phyloP scores from a whole-genome alignment of 2,113 vertebrate species.

The Rhinogobius similis region DNA sequence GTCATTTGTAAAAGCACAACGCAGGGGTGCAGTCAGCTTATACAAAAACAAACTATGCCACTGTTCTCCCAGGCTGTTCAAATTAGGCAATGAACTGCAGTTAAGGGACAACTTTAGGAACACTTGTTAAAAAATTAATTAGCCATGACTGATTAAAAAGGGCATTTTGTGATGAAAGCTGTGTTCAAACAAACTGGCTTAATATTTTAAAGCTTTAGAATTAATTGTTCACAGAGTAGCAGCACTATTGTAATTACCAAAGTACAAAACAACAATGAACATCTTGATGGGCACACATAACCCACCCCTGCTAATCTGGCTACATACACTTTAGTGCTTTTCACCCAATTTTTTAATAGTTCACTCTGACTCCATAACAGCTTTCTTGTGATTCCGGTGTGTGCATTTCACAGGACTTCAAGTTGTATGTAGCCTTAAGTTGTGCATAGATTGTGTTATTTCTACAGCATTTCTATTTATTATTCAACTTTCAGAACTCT shows the following conservation, averaged over 20 bases:
- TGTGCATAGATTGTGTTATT: not conserved
- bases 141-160: conserved; percentile 58
- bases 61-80: conserved; percentile 27
- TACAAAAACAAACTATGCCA: conserved; percentile 32
- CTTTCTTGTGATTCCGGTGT: not conserved
- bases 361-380: not conserved
- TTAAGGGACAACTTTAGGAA: conserved; percentile 40
- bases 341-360: not conserved
- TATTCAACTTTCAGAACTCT: not conserved
- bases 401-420: not conserved
- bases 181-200: not conserved
- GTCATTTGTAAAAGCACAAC: conserved; percentile 23
- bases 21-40: conserved; percentile 20
- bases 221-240: conserved; percentile 37
- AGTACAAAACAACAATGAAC: too few species aligned
- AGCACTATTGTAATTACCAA: conserved; percentile 6
- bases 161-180: conserved; percentile 48
- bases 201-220: conserved; percentile 36
- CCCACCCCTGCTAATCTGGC: not conserved
- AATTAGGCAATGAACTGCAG: conserved; percentile 22
- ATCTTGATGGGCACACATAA: too few species aligned
- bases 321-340: too few species aligned
- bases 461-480: not conserved
- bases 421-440: not conserved
- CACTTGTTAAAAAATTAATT: conserved; percentile 49